Evolutionary conservation across 2,888 invertebrate species (phyloP).

Genomic region (Drosophila yooni): DNA sequence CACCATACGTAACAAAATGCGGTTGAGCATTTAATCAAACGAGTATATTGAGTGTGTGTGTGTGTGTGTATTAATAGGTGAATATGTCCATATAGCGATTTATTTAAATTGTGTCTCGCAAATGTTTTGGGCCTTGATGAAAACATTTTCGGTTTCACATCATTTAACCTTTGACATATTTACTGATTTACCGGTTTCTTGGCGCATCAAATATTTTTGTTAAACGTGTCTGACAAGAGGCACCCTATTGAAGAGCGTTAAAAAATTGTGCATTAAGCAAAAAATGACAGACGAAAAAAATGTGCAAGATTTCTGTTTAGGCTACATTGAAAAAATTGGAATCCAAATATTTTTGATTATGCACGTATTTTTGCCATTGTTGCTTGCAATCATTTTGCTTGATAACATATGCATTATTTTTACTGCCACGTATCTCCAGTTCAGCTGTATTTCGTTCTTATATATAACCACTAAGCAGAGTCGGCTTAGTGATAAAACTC

Average conservation of each 20-base stretch:
- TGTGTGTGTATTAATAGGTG: not conserved
- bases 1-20: slow-evolving; percentile 35
- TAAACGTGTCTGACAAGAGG: slow-evolving; percentile 10
- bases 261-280: slow-evolving; percentile 2
- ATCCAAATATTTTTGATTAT: slow-evolving; percentile 2
- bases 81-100: slow-evolving; percentile 1
- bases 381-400: not conserved
- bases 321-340: not conserved
- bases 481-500: no score
- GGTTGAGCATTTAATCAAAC: slow-evolving; percentile 10
- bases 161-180: slow-evolving; percentile 32
- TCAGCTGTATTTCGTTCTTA: not conserved
- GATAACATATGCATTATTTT: not conserved
- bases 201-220: slow-evolving; percentile 19
- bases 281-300: not conserved
- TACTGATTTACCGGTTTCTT: slow-evolving; percentile 14
- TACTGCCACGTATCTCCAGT: not conserved
- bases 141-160: slow-evolving; percentile 2
- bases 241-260: not conserved
- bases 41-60: not conserved
- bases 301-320: slow-evolving; percentile 2
- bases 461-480: not conserved
- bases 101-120: slow-evolving; percentile 27
- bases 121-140: slow-evolving; percentile 22
- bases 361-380: slow-evolving; percentile 2